Base-by-base conservation (phyloP, 2,113 vertebrate species). In the Vulpes lagopus region DNA sequence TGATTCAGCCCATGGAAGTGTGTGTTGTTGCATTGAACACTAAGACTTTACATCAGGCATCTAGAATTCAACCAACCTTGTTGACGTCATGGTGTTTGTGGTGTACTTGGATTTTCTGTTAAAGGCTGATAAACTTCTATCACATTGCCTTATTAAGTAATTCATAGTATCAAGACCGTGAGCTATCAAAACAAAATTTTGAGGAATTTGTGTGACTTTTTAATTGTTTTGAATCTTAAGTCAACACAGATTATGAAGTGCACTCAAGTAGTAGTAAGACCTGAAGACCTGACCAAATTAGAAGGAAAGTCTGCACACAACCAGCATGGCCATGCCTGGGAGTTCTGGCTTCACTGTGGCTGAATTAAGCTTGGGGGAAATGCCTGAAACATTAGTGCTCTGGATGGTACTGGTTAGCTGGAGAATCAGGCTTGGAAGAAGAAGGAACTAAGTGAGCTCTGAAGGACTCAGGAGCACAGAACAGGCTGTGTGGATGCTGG, bases 291-390 rank as follows among this genome's bases (percentile, higher is more conserved):
- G 22, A 64, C 30, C 32, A 57, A 11, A 8, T 62, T 25, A 60
- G 27, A 67, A 67, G 65, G 12, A 23, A 30, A 64, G 14, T 4
- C 5, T 35, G 10, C 23, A 10, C 3, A 43, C 6, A n/a, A 14
- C 0, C 10, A 78, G 9, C 30, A 19, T 11, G 11, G 19, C 0
- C 7, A 0, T 19, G 35, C 22, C 9, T 11, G 7, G 17, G 32
- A 19, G 9, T 30, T 43, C 20, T 71, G 27, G 43, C n/a, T 71
- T 86, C 60, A 51, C 23, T 16, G 14, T 22, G 73, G 3, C 1
- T 49, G 11, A 73, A 17, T 19, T 78, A 62, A 83, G 30, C 9
- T 8, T 25, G 6, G 23, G 23, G 11, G 0, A 0, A 23, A 11
- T n/a, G 78, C 32, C 27, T 96, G 22, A 43, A 23, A 74, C 17